Percentiles rank a stretch among this genome's conserved stretches.
Evolutionary conservation across 2,888 invertebrate species (phyloP).

Genomic region (Anthophora plumipes): DNA sequence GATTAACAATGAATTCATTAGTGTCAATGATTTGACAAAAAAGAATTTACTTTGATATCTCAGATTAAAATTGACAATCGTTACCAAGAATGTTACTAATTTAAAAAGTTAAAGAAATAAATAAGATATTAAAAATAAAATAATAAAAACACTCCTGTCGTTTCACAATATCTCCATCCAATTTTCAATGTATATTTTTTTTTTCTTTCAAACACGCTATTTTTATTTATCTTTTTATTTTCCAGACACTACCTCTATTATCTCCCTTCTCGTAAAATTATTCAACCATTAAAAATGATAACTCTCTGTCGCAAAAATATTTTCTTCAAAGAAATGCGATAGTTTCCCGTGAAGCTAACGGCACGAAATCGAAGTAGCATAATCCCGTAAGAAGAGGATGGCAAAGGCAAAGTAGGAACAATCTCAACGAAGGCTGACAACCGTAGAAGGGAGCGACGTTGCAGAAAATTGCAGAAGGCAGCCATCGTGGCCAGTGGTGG

Average conservation of each 20-base stretch:
- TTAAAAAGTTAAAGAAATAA: too few relatives aligned
- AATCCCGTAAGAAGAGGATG: background rate
- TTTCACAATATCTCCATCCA: too few relatives aligned
- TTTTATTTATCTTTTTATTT: too few relatives aligned
- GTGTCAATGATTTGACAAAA: too few relatives aligned
- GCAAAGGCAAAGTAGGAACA: background rate
- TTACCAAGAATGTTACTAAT: too few relatives aligned
- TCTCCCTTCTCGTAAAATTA: background rate
- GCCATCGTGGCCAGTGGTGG: conserved; percentile 55
- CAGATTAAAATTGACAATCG: too few relatives aligned
- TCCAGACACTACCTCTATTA: too few relatives aligned
- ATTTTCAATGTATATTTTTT: too few relatives aligned
- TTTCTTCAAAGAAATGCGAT: background rate
- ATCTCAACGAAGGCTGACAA: background rate
- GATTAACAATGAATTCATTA: too few relatives aligned
- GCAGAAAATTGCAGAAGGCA: conserved; percentile 65
- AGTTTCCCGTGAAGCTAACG: background rate
- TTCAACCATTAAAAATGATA: background rate
- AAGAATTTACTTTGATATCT: too few relatives aligned
- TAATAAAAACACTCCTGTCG: too few relatives aligned
- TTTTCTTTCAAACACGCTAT: background rate
- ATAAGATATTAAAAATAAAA: too few relatives aligned
- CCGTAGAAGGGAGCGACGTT: conserved; percentile 49
- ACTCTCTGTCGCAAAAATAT: background rate
- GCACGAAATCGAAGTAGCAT: conserved; percentile 1